A percentile compares a stretch with the other conserved stretches of the same genome.
Conservation (phyloP, 2,888 invertebrate genomes). For the Eurois occulta region DNA sequence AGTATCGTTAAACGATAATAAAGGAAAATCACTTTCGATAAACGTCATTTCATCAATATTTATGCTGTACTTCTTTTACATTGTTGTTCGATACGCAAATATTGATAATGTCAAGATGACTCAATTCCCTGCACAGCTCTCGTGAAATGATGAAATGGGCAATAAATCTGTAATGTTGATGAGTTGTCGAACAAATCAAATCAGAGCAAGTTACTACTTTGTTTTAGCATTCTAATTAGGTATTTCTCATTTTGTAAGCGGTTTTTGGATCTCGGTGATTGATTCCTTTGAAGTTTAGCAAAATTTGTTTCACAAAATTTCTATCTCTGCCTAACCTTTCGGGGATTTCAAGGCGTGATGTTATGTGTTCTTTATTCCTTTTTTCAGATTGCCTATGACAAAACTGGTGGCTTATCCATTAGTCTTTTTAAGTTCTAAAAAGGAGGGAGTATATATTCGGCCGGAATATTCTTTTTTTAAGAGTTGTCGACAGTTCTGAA, state of each 20-base stretch:
- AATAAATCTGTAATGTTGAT: conserved; percentile 24
- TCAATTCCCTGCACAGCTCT: conserved; percentile 29
- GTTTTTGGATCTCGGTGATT: not conserved
- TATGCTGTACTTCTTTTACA: not conserved
- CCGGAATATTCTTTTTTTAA: not conserved
- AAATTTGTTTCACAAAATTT: not conserved
- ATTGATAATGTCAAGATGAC: conserved; percentile 20
- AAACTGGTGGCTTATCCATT: no score
- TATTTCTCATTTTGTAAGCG: conserved; percentile 6
- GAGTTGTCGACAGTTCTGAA: not conserved
- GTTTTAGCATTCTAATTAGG: not conserved
- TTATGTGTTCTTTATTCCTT: no score
- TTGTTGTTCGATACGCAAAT: not conserved
- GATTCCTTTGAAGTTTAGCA: conserved; percentile 1
- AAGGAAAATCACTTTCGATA: conserved; percentile 45
- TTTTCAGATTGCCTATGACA: no score
- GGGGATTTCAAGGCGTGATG: no score
- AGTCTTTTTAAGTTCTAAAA: no score
- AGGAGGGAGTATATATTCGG: no score
- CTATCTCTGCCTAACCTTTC: no score
- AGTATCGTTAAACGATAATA: conserved; percentile 28
- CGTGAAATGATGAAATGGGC: conserved; percentile 12
- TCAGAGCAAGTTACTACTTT: conserved; percentile 1
- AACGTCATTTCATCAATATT: conserved; percentile 26
- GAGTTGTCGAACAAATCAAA: conserved; percentile 12